Base-by-base conservation (phyloP, 2,797 vertebrate species). In the Hirundo rustica region DNA sequence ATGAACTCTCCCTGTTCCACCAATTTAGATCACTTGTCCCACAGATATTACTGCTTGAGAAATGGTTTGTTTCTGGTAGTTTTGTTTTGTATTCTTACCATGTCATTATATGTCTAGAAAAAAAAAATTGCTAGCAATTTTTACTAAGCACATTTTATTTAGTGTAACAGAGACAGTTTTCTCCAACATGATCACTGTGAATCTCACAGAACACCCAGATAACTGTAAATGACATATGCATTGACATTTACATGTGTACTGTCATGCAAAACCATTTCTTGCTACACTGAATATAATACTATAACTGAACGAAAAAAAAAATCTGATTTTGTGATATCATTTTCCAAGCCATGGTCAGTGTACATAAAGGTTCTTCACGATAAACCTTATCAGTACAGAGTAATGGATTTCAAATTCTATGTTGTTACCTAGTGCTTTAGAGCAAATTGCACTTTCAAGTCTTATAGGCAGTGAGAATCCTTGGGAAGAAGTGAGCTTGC, bases 11-110 rank as follows among this genome's bases (percentile, higher is more conserved):
- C 96, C 98, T 98, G 98, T 99, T 98, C 97, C 97, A 97, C 98
- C 98, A 99, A 99, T 99, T 99, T 99, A 98, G 98, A 98, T 98
- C 98, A 97, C 98, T 98, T 98, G 98, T 98, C 98, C 98, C 97
- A 92, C 94, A 98, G 98, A 98, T 98, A 98, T 98, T 98, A 98
- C 95, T 97, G 98, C 97, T 96, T 98, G 97, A 98, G 98, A 98
- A 98, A 98, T 98, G 97, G 98, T 98, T 98, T 98, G 98, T 99
- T 99, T 98, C 97, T 98, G 97, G 98, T 96, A 96, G 96, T 97
- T 98, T 98, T 98, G 97, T 98, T 98, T 98, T 97, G 96, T 97
- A 96, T 98, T 98, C 97, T 97, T 97, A 97, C 96, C 66, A 75
- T 97, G 97, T 92, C 97, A 97, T 98, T 98, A 96, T 89, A 95